Percentiles rank a stretch among this genome's conserved stretches.
Conservation (phyloP, 2,113 vertebrate genomes). For the Barbus barbus region DNA sequence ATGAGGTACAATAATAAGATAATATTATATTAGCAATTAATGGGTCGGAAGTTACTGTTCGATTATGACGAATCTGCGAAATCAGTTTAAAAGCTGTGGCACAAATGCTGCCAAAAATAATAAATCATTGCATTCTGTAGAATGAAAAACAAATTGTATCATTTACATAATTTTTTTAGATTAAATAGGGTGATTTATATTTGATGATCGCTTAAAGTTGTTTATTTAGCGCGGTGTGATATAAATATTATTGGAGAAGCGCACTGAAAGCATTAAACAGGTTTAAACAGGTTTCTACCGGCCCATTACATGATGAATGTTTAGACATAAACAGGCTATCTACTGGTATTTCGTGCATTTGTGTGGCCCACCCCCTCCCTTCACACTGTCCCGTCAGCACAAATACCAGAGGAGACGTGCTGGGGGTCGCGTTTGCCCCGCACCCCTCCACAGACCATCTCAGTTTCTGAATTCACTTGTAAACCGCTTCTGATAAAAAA, state of each 20-base stretch:
- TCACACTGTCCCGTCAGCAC: not conserved
- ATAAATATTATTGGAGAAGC: not conserved
- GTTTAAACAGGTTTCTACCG: not conserved
- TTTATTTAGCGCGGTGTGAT: not conserved
- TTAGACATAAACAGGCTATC: not conserved
- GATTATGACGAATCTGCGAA: conserved; percentile 8
- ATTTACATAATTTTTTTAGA: not conserved
- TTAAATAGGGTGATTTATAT: not conserved
- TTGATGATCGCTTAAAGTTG: not conserved
- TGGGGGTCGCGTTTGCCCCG: not conserved
- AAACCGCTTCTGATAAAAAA: too few relatives aligned
- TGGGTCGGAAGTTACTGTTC: not conserved
- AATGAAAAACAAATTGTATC: not conserved
- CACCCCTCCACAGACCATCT: not conserved
- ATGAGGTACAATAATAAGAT: not conserved
- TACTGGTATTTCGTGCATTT: not conserved
- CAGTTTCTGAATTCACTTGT: not conserved
- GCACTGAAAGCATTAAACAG: not conserved
- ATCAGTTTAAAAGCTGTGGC: not conserved
- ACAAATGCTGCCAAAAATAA: not conserved
- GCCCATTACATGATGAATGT: not conserved
- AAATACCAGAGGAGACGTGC: conserved; percentile 26
- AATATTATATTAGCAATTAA: too few relatives aligned
- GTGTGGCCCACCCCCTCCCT: conserved; percentile 24
- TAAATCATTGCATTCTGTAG: not conserved